Evolutionary conservation across 64 coral and sea anemone species (phyloP).

Genomic region (Pocillopora damicornis): DNA sequence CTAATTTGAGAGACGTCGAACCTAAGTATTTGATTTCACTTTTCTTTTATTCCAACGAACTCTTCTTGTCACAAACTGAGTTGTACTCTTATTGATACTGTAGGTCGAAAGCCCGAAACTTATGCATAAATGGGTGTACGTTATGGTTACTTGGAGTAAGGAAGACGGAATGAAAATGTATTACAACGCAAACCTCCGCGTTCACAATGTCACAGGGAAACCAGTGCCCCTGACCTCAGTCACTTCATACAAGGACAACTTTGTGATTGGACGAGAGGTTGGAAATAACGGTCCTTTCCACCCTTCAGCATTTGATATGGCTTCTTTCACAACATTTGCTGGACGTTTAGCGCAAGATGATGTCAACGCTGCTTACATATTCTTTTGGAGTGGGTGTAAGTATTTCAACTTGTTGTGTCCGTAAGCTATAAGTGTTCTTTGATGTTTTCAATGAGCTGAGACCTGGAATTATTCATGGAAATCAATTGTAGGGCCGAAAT

Average conservation of each 20-base stretch:
- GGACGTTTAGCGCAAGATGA: conserved; percentile 63
- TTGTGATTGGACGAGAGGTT: conserved; percentile 69
- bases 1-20: no score
- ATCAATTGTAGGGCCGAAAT: no score
- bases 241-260: conserved; percentile 45
- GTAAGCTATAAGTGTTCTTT: not conserved
- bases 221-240: conserved; percentile 51
- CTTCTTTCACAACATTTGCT: conserved; percentile 77
- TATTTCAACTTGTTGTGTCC: not conserved
- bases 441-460: not conserved
- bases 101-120: conserved; percentile 48
- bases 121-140: conserved; percentile 63
- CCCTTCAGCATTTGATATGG: conserved; percentile 47
- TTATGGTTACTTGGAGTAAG: conserved; percentile 78
- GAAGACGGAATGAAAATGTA: conserved; percentile 75
- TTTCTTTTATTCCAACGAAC: no score
- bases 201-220: conserved; percentile 63
- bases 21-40: no score
- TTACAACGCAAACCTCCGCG: conserved; percentile 46
- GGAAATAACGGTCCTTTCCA: conserved; percentile 66
- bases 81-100: not conserved
- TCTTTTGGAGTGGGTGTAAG: conserved; percentile 87
- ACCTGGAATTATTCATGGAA: no score
- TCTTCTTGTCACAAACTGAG: no score
- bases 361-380: conserved; percentile 76